Base-by-base conservation (phyloP, 1,140 invertebrate species). In the Oncopodura yosiiana region DNA sequence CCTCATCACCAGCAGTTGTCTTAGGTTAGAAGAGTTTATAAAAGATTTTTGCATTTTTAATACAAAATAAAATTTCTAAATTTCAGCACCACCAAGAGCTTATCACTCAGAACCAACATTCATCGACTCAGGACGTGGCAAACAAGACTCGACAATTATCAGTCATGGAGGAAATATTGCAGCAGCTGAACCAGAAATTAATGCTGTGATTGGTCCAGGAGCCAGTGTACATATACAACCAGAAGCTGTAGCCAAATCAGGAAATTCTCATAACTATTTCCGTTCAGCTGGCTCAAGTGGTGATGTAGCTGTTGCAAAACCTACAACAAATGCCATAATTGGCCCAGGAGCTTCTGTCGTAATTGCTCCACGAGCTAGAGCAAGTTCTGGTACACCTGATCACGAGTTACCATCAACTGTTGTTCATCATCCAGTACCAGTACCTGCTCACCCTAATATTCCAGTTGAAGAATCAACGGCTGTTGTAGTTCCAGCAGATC, bases 221-320 rank as follows among this genome's bases (percentile, higher is more conserved):
- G 43, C 29, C 14, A 41, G 42, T 19, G 62, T 58, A 41, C 56
- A 58, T 11, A 54, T 64, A 41, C 42, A 34, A 1, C 62, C 62
- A 3, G 51, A 60, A 49, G 60, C 55, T 12, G 30, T 55, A n/a
- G 58, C 62, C 3, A 18, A 19, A 18, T 54, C 53, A 29, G 49
- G 53, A 36, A 32, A 12, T 21, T 30, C 19, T 9, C 18, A 5
- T 8, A 2, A 27, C 23, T 49, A 23, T 24, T 54, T 38, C 37
- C 26, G 48, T 4, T 43, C 41, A 1, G 45, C 21, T 34, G 23
- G 45, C 3, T 32, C 30, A 26, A 16, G 30, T 21, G 58, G 61
- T 38, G 53, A 56, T 30, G 51, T 53, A 1, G 54, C 62, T 9
- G 37, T 62, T 48, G 55, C 62, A 0, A 60, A 58, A 34, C 62